These are phyloP conservation scores for Galagoides demidoff DNA, from an alignment of 2,797 vertebrate genomes.

Conservation along the genomic window DNA sequence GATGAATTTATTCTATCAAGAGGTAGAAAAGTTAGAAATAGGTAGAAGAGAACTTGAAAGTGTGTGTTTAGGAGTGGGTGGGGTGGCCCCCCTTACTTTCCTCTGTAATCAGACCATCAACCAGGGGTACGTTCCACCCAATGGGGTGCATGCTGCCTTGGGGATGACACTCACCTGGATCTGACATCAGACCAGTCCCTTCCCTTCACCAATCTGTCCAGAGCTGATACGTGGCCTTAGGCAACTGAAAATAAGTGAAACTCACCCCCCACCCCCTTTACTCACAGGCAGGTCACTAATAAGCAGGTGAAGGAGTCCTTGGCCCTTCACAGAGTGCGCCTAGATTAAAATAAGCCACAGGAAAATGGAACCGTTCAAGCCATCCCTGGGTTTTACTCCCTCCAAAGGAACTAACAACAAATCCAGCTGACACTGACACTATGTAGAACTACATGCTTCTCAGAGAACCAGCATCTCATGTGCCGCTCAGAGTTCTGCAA, in stretches of 20 bases:
- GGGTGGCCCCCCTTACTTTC: no score
- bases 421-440: neutral
- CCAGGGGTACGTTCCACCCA: neutral
- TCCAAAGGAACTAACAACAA: neutral
- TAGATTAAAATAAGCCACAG: neutral
- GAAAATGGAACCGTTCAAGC: neutral
- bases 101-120: neutral
- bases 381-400: neutral
- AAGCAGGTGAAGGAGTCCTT: neutral
- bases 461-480: neutral
- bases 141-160: neutral
- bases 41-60: neutral
- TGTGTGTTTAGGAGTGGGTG: rapidly evolving
- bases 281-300: neutral
- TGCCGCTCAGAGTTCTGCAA: neutral
- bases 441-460: neutral
- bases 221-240: neutral
- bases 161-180: neutral
- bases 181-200: rapidly evolving
- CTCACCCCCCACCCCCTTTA: neutral
- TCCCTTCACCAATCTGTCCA: neutral
- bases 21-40: neutral
- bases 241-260: neutral
- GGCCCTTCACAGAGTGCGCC: neutral
- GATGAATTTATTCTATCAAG: neutral